A percentile compares a stretch with the other conserved stretches of the same genome.
Conservation (phyloP, 2,113 vertebrate genomes). For the Porphyrio hochstetteri region DNA sequence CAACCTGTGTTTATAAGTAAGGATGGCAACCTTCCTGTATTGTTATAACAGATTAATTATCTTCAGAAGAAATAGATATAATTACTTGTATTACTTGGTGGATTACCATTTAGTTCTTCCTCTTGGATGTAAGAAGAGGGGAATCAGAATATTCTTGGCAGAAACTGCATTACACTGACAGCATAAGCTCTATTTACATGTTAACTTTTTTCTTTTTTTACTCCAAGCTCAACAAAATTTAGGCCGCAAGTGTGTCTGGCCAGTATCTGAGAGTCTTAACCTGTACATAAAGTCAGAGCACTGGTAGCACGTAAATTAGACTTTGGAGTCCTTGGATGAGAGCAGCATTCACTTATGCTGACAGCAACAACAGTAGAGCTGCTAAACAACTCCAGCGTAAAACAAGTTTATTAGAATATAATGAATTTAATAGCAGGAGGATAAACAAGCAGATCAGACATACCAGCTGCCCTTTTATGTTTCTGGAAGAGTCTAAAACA, state of each 20-base stretch:
- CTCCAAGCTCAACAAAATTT: background rate
- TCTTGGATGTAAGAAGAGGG: background rate
- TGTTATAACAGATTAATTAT: constrained; percentile 46
- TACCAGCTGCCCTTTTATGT: background rate
- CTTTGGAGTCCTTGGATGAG: background rate
- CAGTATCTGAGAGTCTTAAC: background rate
- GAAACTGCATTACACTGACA: background rate
- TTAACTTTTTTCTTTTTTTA: background rate
- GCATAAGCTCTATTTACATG: background rate
- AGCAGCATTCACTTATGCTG: background rate
- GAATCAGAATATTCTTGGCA: background rate
- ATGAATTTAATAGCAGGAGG: background rate
- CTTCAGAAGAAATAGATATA: background rate
- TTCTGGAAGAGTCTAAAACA: background rate
- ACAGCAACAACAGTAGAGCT: background rate
- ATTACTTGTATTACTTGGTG: background rate
- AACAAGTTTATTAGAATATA: background rate
- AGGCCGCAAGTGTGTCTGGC: background rate
- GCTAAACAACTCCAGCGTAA: background rate
- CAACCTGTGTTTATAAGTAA: constrained; percentile 58
- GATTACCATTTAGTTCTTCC: background rate
- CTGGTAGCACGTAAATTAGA: background rate
- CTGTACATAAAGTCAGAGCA: background rate
- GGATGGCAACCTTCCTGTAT: constrained; percentile 2
- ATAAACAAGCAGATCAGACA: background rate